A percentile compares a stretch with the other conserved stretches of the same genome.
These are phyloP conservation scores for Passer domesticus DNA, from an alignment of 2,113 vertebrate genomes.

Conservation along the genomic window DNA sequence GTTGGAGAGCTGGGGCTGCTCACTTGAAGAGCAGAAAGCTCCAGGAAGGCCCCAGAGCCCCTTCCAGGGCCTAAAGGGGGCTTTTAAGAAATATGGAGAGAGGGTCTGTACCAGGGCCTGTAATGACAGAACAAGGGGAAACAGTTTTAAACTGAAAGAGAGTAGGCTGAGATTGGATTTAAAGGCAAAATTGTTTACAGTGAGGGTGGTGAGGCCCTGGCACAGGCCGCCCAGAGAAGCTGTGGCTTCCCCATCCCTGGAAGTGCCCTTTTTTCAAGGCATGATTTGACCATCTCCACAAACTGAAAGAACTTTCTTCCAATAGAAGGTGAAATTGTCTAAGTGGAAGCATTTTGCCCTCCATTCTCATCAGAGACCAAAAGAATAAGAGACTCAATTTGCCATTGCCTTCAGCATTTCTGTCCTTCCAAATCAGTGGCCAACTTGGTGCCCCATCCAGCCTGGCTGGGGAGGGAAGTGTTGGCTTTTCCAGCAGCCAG, in stretches of 20 bases:
- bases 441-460: neutral
- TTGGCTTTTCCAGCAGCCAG: neutral
- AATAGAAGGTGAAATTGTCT: neutral
- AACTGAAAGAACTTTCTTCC: neutral
- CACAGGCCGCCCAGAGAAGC: neutral
- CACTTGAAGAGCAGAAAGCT: neutral
- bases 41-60: neutral
- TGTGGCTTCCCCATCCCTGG: neutral
- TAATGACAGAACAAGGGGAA: neutral
- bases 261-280: neutral
- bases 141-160: neutral
- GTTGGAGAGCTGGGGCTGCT: neutral
- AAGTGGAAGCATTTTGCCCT: neutral
- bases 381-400: neutral
- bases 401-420: neutral
- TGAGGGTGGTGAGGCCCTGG: neutral
- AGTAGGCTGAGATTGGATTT: neutral
- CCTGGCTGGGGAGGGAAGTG: neutral
- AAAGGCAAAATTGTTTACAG: rapidly evolving
- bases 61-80: rapidly evolving
- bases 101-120: neutral
- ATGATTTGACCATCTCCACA: neutral
- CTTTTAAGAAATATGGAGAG: neutral
- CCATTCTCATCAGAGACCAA: neutral
- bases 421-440: neutral